Evolutionary conservation across 64 coral and sea anemone genomes (phyloP), one percentile per base, ranked within the genome.

Genomic region (Porites australiensis): DNA sequence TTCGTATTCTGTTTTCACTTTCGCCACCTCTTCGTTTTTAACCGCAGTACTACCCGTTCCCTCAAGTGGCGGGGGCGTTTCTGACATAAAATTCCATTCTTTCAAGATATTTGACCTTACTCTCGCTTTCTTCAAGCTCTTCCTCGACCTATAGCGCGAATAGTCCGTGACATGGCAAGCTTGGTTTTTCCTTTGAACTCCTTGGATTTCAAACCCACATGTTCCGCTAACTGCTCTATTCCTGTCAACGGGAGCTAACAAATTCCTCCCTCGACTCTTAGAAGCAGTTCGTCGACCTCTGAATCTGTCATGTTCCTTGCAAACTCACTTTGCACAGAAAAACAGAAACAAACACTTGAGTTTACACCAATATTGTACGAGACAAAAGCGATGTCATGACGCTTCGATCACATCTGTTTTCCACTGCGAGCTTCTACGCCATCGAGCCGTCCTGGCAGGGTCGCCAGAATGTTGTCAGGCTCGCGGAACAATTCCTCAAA

Each of bases 171-270:
- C 75, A 77, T 77, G 75, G 75, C 75, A 77, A 77, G 75, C 49
- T 77, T 77, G 4, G 10, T 55, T 6, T 77, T 77, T 20, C 75
- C 75, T 78, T 78, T 78, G 75, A 57, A 78, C 58, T 78, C 75
- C 14, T 21, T 78, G 0, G 15, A 58, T 55, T 78, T 52, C 75
- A 78, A 10, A 21, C 50, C 75, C 54, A 78, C 19, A 8, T 78
- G 75, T 19, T 78, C 75, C n/a, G 0, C 51, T 58, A 50, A 77
- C 74, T 77, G 46, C 74, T 77, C 74, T 19, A 77, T 77, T 77
- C 52, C 74, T 14, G 49, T 51, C 46, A 77, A 51, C 16, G 74
- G 74, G 14, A 77, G 45, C 74, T 51, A 18, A 50, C 74, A 77
- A 77, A 77, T 77, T 50, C 74, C 74, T 77, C 74, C 74, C 73